These are phyloP conservation scores for Yoshiicerus persimilis DNA, from an alignment of 1,140 invertebrate species.

Conservation along the genomic window DNA sequence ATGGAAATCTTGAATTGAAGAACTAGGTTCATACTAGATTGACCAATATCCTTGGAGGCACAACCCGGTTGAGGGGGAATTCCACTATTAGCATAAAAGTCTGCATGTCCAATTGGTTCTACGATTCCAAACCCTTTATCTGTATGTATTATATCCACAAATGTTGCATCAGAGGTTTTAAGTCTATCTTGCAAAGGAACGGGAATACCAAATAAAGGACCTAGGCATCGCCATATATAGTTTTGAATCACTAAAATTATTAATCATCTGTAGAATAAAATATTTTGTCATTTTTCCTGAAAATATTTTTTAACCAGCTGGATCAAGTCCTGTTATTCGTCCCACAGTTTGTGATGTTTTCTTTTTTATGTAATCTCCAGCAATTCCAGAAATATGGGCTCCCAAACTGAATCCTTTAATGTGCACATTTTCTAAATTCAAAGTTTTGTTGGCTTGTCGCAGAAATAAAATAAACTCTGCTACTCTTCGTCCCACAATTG, in stretches of 20 bases:
- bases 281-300: not conserved
- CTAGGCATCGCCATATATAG: not conserved
- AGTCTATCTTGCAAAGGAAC: not conserved
- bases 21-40: not conserved
- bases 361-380: not conserved
- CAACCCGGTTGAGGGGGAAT: slow-evolving; percentile 68
- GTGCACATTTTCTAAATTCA: not conserved
- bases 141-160: slow-evolving; percentile 72
- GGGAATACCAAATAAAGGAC: not conserved
- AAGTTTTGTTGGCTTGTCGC: not conserved
- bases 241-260: too few relatives aligned
- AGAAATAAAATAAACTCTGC: not conserved
- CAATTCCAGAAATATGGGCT: not conserved
- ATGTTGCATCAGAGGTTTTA: slow-evolving; percentile 50
- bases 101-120: slow-evolving; percentile 61
- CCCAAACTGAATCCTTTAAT: not conserved
- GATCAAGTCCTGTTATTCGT: slow-evolving; percentile 58
- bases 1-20: not conserved
- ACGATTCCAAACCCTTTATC: slow-evolving; percentile 57
- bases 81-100: slow-evolving; percentile 69
- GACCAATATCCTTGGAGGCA: not conserved
- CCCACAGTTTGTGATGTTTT: not conserved
- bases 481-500: not conserved
- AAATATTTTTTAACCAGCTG: slow-evolving; percentile 51
- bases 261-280: too few relatives aligned